Evolutionary conservation across 1,140 invertebrate genomes (phyloP), one percentile per base, ranked within the genome.

Genomic region (Nasonia vitripennis): DNA sequence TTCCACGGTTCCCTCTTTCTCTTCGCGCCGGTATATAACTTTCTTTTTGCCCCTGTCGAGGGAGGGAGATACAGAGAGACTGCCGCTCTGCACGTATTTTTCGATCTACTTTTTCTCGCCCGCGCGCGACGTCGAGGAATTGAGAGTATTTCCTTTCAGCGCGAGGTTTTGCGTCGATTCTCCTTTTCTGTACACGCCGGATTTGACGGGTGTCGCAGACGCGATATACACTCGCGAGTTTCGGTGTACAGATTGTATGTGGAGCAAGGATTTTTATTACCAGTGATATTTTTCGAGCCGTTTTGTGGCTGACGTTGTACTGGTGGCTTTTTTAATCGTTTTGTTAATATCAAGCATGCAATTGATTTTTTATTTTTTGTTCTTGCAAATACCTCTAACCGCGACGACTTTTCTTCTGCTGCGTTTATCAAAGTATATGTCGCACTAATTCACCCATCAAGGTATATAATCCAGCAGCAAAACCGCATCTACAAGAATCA

Each of bases 41-140:
- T 74, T 74, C 31, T 23, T 83, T 74, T 62, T 41, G 20, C 17
- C 17, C 4, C 27, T 7, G 34, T 17, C 17, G 7, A 77, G 71
- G 9, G 55, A 62, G 51, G 14, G 14, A 55, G 27, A 27, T 20
- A 14, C 55, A 20, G 55, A 14, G 55, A 41, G 37, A 41, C 27
- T 27, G 27, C 1, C 27, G 27, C 34, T 37, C 51, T 14, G 55
- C 55, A 34, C 70, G 70, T 71, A 71, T 71, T 71, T 71, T 71
- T 34, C 70, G 37, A 34, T 73, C 37, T 5, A 70, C 55, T 80
- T 80, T 80, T 80, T 70, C 62, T 45, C 62, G 14, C 14, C 48
- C 48, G 3, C 51, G n/a, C 78, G 12, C 34, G 20, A 67, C 55
- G 45, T 10, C 6, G 51, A 27, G 27, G n/a, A 79, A 31, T 67